Conservation (phyloP, 2,113 vertebrate genomes). For the Suncus etruscus region DNA sequence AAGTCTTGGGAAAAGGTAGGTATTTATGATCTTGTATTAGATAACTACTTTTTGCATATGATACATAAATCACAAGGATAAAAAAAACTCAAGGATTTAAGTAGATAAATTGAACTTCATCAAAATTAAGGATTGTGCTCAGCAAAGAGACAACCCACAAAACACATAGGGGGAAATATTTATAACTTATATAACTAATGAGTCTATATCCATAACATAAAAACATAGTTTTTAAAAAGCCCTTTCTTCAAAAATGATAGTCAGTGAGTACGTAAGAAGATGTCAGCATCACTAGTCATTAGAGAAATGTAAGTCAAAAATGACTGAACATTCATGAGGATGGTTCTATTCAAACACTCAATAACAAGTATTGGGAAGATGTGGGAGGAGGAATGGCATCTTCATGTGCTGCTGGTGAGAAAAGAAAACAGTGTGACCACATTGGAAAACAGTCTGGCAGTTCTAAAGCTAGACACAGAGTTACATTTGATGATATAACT, state of each 20-base stretch:
- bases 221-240: neutral
- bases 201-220: neutral
- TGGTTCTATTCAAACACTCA: neutral
- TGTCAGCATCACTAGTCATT: neutral
- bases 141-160: neutral
- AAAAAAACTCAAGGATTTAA: neutral
- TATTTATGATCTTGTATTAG: neutral
- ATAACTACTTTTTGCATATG: neutral
- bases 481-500: constrained; percentile 6
- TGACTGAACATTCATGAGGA: too few species aligned
- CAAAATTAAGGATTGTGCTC: neutral
- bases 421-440: neutral
- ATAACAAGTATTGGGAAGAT: neutral
- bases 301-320: too few species aligned
- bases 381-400: neutral
- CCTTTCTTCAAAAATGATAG: neutral
- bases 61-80: neutral
- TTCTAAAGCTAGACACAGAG: neutral
- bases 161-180: neutral
- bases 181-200: neutral
- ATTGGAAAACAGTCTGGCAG: neutral
- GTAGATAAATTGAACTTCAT: neutral
- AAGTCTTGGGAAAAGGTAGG: neutral
- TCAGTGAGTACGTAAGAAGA: neutral
- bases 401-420: neutral